These are phyloP conservation scores for Penaeus chinensis DNA, from an alignment of 1,140 invertebrate genomes.

Conservation along the genomic window DNA sequence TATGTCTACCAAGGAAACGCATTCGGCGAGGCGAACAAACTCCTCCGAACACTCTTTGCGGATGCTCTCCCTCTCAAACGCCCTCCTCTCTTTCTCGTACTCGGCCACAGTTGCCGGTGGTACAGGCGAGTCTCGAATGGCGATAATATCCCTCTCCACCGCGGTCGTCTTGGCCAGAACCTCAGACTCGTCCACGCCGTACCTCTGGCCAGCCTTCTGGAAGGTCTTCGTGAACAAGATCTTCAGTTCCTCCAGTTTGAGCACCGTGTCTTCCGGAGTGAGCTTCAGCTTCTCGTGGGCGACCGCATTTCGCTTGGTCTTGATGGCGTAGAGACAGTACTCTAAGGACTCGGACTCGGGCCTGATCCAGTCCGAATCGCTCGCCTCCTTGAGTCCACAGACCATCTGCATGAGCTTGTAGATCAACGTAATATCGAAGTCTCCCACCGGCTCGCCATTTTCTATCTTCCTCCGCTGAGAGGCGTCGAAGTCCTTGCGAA, in stretches of 20 bases:
- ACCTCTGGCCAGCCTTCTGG: conserved; percentile 40
- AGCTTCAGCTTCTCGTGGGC: conserved; percentile 54
- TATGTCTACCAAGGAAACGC: conserved; percentile 23
- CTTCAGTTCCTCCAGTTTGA: conserved; percentile 35
- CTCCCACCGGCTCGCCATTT: conserved; percentile 29
- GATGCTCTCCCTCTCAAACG: conserved; percentile 10
- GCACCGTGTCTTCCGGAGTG: conserved; percentile 15
- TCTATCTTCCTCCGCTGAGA: conserved; percentile 47
- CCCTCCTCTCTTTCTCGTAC: conserved; percentile 34
- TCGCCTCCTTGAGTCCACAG: conserved; percentile 43
- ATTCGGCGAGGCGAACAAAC: background rate
- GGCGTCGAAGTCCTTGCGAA: conserved; percentile 56
- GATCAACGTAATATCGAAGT: conserved; percentile 46
- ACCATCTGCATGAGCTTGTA: conserved; percentile 58
- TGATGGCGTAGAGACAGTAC: conserved; percentile 48
- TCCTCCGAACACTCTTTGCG: conserved; percentile 37
- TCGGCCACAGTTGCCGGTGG: conserved; percentile 38
- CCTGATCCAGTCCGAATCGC: conserved; percentile 30
- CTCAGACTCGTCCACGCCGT: background rate
- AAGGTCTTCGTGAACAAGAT: conserved; percentile 26
- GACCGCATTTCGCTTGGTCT: conserved; percentile 46
- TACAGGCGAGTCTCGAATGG: conserved; percentile 41
- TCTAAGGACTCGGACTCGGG: conserved; percentile 42
- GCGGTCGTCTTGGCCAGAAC: background rate
- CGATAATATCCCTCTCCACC: conserved; percentile 22